Base-by-base conservation (phyloP, 2,797 vertebrate genomes). In the Channallabes apus region DNA sequence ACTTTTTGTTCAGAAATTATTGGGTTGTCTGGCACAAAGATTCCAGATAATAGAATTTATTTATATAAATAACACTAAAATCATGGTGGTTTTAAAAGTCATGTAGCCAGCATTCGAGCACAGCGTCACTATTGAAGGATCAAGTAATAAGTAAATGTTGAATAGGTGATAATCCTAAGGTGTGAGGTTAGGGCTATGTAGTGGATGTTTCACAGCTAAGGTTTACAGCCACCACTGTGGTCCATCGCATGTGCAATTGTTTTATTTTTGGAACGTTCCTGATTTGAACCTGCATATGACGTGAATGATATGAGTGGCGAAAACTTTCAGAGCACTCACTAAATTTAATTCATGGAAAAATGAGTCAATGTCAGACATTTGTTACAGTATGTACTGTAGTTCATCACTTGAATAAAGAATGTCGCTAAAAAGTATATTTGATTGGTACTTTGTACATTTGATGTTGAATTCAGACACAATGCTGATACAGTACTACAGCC, bases 281-380 rank as follows among this genome's bases (percentile, higher is more conserved):
- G 20, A 32, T 32, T 59, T 59, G 24, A 35, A 15, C 14, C 22
- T 46, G 59, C 62, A 62, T 27, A n/a, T 77, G 18, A 59, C 18
- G 58, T 35, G 9, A 59, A 77, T 35, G 4, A 35, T 24, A 20
- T 58, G 5, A 62, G 22, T 62, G 58, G 22, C 1, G 6, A 62
- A 62, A 61, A 22, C 4, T n/a, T 62, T 79, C 17, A 41, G 32
- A 79, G 12, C 76, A 79, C 77, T 46, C 6, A 4, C 3, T 79
- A 17, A 11, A n/a, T 79, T 61, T 79, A 41, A 62, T 41, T 79
- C n/a, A 64, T 79, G 58, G 22, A 15, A 14, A 38, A 7, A 65
- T 76, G 20, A 29, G 61, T 80, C 46, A 56, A 2, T 82, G 59
- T 82, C 64, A 71, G 51, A n/a, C 41, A 41, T 82, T 85, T 82